Evolutionary conservation across 2,888 invertebrate species (phyloP), one percentile per base, ranked within the genome.

Genomic region (Melinaea menophilus): DNA sequence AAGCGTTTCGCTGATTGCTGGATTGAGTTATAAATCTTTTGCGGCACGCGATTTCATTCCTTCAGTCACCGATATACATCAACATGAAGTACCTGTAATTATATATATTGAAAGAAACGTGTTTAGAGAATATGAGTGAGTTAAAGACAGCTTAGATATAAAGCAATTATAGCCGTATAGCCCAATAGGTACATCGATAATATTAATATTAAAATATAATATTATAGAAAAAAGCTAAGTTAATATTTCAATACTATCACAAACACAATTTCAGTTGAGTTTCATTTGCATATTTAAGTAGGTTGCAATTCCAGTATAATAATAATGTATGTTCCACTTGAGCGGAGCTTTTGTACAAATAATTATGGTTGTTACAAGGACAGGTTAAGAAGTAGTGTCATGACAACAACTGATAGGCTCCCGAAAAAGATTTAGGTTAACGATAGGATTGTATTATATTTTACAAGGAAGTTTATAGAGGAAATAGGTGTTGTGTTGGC

Each of bases 401-500:
- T 22, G 22, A 22, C 1, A 22, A 73, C 76, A 76, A 75, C 1
- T n/a, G n/a, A n/a, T n/a, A n/a, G n/a, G n/a, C n/a, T n/a, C n/a
- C 22, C 0, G 22, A 22, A 22, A 22, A 1, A 22, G 22, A 22
- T 22, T 22, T 22, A 22, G 22, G 22, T 22, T 22, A 22, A 22
- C 0, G 22, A 22, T n/a, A n/a, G n/a, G n/a, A n/a, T n/a, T n/a
- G 22, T 22, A 22, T 22, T 22, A 1, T 22, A 22, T 22, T 75
- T 77, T 73, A 75, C 75, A 86, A 87, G 86, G 82, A 82, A 78
- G 80, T 79, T 80, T 84, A 83, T 86, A 84, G 84, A 83, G 82
- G 83, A 77, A 80, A 80, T 80, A 77, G 22, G 1, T 22, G 22
- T n/a, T n/a, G n/a, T n/a, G n/a, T n/a, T n/a, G n/a, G n/a, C n/a